Conservation (phyloP, 2,113 vertebrate species). For the Aldabrachelys gigantea region DNA sequence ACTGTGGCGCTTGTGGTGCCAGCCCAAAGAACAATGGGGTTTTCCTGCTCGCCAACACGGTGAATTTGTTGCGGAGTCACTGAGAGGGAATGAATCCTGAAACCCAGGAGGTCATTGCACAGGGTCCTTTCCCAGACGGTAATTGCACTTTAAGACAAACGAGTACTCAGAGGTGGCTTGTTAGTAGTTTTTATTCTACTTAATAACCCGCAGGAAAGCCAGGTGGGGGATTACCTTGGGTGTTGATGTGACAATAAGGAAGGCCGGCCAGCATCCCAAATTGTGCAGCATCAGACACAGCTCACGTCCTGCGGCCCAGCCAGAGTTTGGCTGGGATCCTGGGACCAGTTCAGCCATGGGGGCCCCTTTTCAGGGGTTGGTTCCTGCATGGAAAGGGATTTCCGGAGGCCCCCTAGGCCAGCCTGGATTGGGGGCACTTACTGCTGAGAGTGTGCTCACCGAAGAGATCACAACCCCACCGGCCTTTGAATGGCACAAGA, state of each 20-base stretch:
- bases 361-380: too few species aligned
- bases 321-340: background rate
- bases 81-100: background rate
- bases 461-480: background rate
- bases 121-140: background rate
- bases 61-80: background rate
- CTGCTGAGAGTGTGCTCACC: background rate
- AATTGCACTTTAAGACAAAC: background rate
- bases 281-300: background rate
- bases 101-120: background rate
- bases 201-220: background rate
- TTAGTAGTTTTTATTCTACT: background rate
- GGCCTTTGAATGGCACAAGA: background rate
- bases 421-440: background rate
- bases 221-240: background rate
- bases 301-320: background rate
- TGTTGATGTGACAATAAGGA: conserved; percentile 4
- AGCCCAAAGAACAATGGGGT: background rate
- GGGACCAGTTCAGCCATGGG: too few species aligned
- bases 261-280: conserved; percentile 48
- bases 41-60: background rate
- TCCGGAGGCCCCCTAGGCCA: background rate
- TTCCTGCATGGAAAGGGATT: background rate
- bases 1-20: background rate
- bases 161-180: background rate